Evolutionary conservation across 2,113 vertebrate genomes (phyloP).

Genomic region (Poecilia latipinna): DNA sequence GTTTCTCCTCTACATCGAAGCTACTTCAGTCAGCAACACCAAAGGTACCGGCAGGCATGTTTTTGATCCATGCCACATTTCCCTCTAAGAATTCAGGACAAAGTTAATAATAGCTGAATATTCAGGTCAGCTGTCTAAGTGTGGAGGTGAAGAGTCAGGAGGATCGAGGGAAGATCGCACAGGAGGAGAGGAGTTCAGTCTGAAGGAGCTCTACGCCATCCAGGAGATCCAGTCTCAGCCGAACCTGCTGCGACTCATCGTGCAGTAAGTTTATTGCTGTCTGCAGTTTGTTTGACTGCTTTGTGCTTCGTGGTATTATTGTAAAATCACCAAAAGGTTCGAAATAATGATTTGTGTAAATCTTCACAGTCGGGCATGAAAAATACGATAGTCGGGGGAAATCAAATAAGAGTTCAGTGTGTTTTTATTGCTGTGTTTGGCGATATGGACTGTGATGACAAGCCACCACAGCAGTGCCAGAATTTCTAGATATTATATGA

Average conservation of each 20-base stretch:
- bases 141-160: conserved; percentile 73
- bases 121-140: conserved; percentile 62
- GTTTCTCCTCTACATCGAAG: conserved; percentile 95
- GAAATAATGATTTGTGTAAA: too few species aligned
- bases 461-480: too few species aligned
- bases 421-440: too few species aligned
- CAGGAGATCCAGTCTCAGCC: conserved; percentile 97
- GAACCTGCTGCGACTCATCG: conserved; percentile 82
- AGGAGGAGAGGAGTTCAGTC: conserved; percentile 87
- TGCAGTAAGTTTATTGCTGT: conserved; percentile 58
- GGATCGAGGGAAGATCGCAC: conserved; percentile 76
- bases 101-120: neutral
- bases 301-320: too few species aligned
- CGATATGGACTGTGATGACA: too few species aligned
- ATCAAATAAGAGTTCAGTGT: too few species aligned
- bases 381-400: too few species aligned
- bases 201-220: conserved; percentile 95
- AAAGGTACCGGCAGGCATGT: conserved; percentile 81
- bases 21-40: conserved; percentile 93
- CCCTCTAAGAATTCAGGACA: neutral
- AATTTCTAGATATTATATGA: too few species aligned
- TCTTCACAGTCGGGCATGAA: too few species aligned
- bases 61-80: neutral
- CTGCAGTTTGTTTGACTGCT: too few species aligned
- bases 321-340: too few species aligned